phyloP scores from a whole-genome alignment of 1,140 invertebrate species.

The Lucilia sericata region DNA sequence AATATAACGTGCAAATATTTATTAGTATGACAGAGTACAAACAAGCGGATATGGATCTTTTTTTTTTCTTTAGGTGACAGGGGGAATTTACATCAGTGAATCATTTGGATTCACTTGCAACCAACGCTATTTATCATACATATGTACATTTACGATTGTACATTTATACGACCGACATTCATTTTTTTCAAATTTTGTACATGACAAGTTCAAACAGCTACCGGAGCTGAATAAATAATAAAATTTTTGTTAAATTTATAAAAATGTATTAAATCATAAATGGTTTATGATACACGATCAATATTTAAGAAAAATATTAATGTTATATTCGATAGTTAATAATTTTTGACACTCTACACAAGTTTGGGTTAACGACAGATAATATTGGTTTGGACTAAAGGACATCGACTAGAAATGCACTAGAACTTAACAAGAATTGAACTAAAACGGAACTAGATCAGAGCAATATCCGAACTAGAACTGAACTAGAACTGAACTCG shows the following conservation, averaged over 20 bases:
- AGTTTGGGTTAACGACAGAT: no score
- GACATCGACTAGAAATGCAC: no score
- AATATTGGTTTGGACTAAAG: no score
- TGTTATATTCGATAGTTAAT: not conserved
- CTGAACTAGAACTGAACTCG: no score
- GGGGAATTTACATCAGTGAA: not conserved
- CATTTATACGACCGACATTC: not conserved
- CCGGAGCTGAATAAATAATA: slow-evolving; percentile 5
- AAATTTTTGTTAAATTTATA: not conserved
- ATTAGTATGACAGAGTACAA: not conserved
- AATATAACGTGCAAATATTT: slow-evolving; percentile 37
- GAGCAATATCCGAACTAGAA: no score
- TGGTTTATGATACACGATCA: slow-evolving; percentile 3
- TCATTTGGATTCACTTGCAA: not conserved
- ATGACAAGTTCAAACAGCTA: slow-evolving; percentile 38
- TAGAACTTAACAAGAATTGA: no score
- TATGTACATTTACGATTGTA: not conserved
- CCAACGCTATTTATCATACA: not conserved
- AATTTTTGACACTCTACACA: not conserved
- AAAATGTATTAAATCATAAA: not conserved
- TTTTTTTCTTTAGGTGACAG: not conserved
- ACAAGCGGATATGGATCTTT: slow-evolving; percentile 30
- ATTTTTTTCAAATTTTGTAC: no score
- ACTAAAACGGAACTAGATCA: no score
- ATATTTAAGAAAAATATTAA: not conserved